These are phyloP conservation scores for Cyclura pinguis DNA, from an alignment of 2,797 vertebrate genomes.

Conservation along the genomic window DNA sequence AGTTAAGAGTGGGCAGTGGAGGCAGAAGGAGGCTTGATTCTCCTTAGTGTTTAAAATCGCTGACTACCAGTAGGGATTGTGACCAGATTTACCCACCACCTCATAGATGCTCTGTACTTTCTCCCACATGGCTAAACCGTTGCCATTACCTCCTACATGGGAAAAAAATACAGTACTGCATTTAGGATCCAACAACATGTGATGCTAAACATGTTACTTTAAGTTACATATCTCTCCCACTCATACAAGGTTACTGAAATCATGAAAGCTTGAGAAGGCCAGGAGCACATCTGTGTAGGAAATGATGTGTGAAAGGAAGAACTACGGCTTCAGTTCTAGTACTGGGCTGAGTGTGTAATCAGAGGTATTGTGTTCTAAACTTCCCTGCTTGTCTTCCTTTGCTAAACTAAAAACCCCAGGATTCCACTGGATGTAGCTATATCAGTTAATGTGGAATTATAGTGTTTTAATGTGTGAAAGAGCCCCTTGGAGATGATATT, in stretches of 20 bases:
- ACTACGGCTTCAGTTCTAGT: too few relatives aligned
- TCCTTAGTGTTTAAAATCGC: background rate
- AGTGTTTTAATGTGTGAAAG: too few relatives aligned
- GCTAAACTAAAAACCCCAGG: too few relatives aligned
- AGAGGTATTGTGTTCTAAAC: too few relatives aligned
- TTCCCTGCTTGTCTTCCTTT: too few relatives aligned
- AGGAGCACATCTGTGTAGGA: background rate
- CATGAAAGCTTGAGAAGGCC: too few relatives aligned
- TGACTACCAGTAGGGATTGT: too few relatives aligned
- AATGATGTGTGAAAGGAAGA: too few relatives aligned
- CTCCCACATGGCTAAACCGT: background rate
- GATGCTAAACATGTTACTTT: background rate
- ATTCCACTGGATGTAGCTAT: too few relatives aligned
- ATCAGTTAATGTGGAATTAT: too few relatives aligned
- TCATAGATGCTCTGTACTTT: background rate
- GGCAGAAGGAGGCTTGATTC: background rate
- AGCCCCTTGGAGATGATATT: too few relatives aligned
- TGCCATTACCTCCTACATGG: background rate
- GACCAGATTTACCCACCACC: background rate
- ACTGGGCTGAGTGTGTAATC: too few relatives aligned
- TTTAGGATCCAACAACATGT: background rate
- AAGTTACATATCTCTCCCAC: background rate
- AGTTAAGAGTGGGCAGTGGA: background rate
- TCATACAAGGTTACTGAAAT: background rate
- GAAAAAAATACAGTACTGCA: background rate